Evolutionary conservation across 2,888 invertebrate species (phyloP), one percentile per base, ranked within the genome.

Genomic region (Charanyca ferruginea): DNA sequence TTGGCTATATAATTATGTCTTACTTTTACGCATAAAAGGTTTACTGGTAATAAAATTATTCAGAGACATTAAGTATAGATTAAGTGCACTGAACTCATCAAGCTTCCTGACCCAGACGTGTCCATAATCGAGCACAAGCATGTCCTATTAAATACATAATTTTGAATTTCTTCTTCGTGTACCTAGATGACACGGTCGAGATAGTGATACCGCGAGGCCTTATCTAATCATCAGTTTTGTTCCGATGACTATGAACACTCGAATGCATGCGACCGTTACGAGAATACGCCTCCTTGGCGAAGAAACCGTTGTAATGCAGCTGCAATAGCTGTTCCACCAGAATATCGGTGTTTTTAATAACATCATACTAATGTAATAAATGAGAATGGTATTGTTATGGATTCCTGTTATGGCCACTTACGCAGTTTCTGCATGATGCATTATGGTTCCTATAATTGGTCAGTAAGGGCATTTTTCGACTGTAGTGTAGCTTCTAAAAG

Each of bases 141-240:
- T 65, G 59, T 44, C 20, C 25, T 28, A 38, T 35, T 54, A 53
- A 49, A 52, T 18, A 16, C 22, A 55, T 25, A 23, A 28, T 25
- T 52, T 44, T 20, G 25, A 55, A 72, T 77, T 63, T 80, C 55
- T 60, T 66, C 75, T 77, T 48, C 8, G 20, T 11, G 32, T 52
- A 49, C n/a, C n/a, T 16, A 72, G 44, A 73, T 69, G 77, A 54
- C 42, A n/a, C 47, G 1, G 28, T 54, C 44, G 57, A 85, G 84
- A 85, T 79, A 80, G 70, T 65, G 74, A 81, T 82, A 81, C 68
- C 55, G 44, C 83, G 82, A 83, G 78, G 80, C 73, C 35, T 84
- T 85, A 87, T 87, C 87, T 88, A 80, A 89, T 88, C 86, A 62
- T 70, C 81, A 75, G 81, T 86, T 80, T 79, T 73, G 73, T 81